Conservation (phyloP, 1,140 invertebrate genomes). For the Caenorhabditis elegans region WBcel235 BX284602.5:4854001-4854500, state of each 20-base stretch:
- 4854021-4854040: too few species aligned
- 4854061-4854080: too few species aligned
- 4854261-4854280: constrained; percentile 71
- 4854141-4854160: not conserved
- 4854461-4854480: constrained; percentile 5
- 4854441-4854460: not conserved
- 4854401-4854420: constrained; percentile 70
- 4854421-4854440: too few species aligned
- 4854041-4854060: too few species aligned
- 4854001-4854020: too few species aligned
- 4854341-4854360: constrained; percentile 81
- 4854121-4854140: not conserved
- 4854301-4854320: constrained; percentile 89
- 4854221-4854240: not conserved
- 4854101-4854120: not conserved
- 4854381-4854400: constrained; percentile 78
- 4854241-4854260: not conserved
- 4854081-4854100: too few species aligned
- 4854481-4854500: constrained; percentile 16
- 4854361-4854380: constrained; percentile 79
- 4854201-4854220: too few species aligned
- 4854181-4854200: too few species aligned
- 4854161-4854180: too few species aligned
- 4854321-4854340: constrained; percentile 82
- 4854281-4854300: constrained; percentile 92